Evolutionary conservation across 2,888 invertebrate genomes (phyloP).

Genomic region (Pollenia amentaria): DNA sequence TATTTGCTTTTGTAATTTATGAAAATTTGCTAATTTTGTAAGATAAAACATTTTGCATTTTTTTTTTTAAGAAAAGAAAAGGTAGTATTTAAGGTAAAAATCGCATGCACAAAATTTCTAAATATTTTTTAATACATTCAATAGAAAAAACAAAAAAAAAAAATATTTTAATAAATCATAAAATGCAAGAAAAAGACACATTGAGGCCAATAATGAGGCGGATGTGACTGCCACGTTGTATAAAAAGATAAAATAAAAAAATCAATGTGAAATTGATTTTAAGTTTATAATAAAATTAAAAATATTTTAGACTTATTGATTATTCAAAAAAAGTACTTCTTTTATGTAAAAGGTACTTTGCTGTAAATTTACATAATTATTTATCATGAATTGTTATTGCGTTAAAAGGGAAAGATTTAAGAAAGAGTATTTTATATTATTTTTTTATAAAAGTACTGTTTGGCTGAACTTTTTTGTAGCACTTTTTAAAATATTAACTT

Average conservation of each 20-base stretch:
- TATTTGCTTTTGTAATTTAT: conserved; percentile 3
- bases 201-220: conserved; percentile 6
- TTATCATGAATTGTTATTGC: no score
- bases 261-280: background rate
- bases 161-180: conserved; percentile 15
- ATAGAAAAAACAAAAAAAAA: no score
- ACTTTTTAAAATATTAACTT: no score
- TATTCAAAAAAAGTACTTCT: background rate
- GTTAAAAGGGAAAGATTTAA: no score
- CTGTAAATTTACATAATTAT: no score
- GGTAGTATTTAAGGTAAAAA: background rate
- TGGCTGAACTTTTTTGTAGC: no score
- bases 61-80: background rate
- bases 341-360: no score
- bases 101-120: no score
- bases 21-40: conserved; percentile 3
- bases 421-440: no score
- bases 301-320: background rate
- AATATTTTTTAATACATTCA: no score
- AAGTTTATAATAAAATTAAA: background rate
- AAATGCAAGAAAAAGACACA: conserved; percentile 7
- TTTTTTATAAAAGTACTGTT: no score
- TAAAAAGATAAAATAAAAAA: conserved; percentile 28
- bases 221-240: conserved; percentile 19
- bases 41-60: background rate